Conservation (phyloP, 2,797 vertebrate species). For the Brachyalestes nurse region DNA sequence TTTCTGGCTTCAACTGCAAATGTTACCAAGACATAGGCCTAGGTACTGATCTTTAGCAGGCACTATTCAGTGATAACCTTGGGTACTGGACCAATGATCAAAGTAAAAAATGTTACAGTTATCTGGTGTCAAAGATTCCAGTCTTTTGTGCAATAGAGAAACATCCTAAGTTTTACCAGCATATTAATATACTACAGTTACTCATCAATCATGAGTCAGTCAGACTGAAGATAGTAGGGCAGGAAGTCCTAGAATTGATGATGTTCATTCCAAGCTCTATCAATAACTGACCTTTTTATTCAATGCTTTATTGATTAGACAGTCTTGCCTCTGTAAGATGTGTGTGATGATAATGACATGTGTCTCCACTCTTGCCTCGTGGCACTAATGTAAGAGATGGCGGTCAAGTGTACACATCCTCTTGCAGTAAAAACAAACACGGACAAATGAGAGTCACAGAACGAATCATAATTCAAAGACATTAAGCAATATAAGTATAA, state of each 20-base stretch:
- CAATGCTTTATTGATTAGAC: conserved; percentile 16
- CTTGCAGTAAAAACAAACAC: conserved; percentile 11
- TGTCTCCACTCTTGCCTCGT: not conserved
- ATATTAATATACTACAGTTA: not conserved
- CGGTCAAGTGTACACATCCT: not conserved
- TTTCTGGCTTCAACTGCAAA: no score
- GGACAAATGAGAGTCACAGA: not conserved
- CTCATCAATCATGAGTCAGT: not conserved
- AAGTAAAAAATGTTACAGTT: no score
- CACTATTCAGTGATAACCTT: no score
- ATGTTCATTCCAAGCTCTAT: not conserved
- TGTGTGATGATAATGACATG: conserved; percentile 13
- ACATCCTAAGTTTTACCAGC: not conserved
- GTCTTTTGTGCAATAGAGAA: no score
- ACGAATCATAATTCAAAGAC: not conserved
- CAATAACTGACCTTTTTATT: conserved; percentile 23
- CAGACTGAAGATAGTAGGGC: not conserved
- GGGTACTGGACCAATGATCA: no score
- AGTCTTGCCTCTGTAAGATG: conserved; percentile 1
- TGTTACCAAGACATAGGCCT: no score
- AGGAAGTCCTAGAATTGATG: not conserved
- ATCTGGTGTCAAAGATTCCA: no score
- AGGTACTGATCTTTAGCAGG: no score
- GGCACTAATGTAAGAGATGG: not conserved
- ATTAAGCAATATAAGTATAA: not conserved